Evolutionary conservation across 1,140 invertebrate genomes (phyloP), one percentile per base, ranked within the genome.

Genomic region (Arion vulgaris): DNA sequence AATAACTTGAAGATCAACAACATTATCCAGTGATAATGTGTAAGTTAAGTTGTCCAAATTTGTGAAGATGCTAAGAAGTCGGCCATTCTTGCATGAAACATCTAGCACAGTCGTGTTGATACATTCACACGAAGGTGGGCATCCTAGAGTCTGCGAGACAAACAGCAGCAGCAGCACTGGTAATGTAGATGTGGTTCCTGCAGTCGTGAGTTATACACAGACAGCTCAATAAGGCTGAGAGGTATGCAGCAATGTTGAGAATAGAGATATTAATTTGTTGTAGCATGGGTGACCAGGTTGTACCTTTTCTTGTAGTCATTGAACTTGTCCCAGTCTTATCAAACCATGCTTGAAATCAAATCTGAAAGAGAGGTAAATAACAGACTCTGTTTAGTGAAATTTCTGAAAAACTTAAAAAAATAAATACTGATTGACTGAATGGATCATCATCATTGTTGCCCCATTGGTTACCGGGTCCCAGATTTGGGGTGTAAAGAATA

Each of bases 111-210:
- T 1, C 4, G n/a, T 36, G 17, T 51, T 51, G 19, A 7, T 36
- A 36, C 76, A 78, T 7, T 36, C 32, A 34, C 76, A 78, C 15
- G 62, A 62, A 62, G 34, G 38, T 17, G 62, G 76, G 39, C 76
- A 78, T 68, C 1, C 76, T 28, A 36, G 17, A 32, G 19, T 7
- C 28, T n/a, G 62, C 32, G 62, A 32, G n/a, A 5, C 62, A 2
- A 66, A 15, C 49, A 38, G 23, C 38, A 75, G 19, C 28, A 38
- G 11, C 74, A 76, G 13, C 49, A 76, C 17, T 17, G 49, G 32
- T 49, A 45, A 17, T 1, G 26, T 73, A 71, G 2, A 39, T 11
- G 26, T 66, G 28, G 28, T 13, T 9, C n/a, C 62, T 66, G n/a
- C 62, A 7, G 7, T 32, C 1, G 28, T 32, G 62, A 28, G 9